Base-by-base conservation (phyloP, 1,140 invertebrate genomes). In the Zophobas morio region DNA sequence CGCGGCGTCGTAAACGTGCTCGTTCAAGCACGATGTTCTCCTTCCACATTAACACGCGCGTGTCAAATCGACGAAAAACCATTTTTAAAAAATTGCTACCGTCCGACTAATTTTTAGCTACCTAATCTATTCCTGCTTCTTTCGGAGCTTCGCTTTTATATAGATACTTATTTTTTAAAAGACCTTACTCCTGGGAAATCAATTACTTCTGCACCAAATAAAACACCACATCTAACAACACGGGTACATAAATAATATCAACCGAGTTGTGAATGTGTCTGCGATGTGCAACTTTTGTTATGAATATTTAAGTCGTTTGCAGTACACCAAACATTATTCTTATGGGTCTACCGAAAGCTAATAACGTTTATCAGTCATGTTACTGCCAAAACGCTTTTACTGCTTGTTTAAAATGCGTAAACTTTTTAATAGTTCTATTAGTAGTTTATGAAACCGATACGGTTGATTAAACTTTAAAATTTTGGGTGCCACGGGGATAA, bases 151-250 rank as follows among this genome's bases (percentile, higher is more conserved):
- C 60, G 39, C 60, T 42, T 66, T 66, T 42, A 66, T 66, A 66
- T 66, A 42, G 60, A 66, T 39, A 66, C 60, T 66, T 66, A 66
- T 66, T 66, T 66, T 66, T 66, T 42, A 66, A 66, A 66, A 40
- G 37, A 66, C 3, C 60, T 32, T 4, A 42, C 60, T 66, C 60
- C 32, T 8, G 60, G 60, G 60, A 66, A 66, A 66, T 66, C 60
- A 66, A 66, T 66, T 66, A 66, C 60, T 34, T 66, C 60, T n/a
- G 1, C 60, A 66, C 60, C 37, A 66, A 66, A 66, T 42, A 66
- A 66, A 66, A 66, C 39, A 66, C 37, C 42, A 66, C n/a, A 66
- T 66, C n/a, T 57, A 40, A 66, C 46, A 72, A 33, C 47, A 51
- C 70, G 36, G 8, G n/a, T 51, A 39, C 47, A 51, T 56, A 53